Base-by-base conservation (phyloP, 2,797 vertebrate species). In the Taeniopygia guttata region DNA sequence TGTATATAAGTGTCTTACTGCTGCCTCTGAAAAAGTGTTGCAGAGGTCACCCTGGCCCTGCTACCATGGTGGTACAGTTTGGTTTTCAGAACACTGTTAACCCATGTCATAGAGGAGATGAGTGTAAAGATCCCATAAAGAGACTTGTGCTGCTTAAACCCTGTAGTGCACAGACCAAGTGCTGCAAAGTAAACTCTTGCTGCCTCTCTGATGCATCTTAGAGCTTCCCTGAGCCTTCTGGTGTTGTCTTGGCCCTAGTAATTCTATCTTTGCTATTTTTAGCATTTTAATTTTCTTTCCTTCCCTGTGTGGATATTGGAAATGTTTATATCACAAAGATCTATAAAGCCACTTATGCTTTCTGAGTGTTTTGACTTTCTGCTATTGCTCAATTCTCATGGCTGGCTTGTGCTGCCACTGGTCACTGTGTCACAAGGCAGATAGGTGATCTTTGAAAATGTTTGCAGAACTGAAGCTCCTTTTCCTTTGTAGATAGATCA, bases 21-120 rank as follows among this genome's bases (percentile, higher is more conserved):
- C 67, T 27, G 30, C 45, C 26, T 74, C 42, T 84, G 69, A 84
- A 82, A 40, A 21, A 58, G 19, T 56, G 13, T 42, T 85, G 73
- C 54, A 75, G 46, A 25, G 29, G 8, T 60, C 43, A 64, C n/a
- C 5, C 14, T 48, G 23, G 38, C 51, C 18, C 32, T 75, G 60
- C 10, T 26, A 8, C 32, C 1, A 0, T 26, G 29, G 13, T 42
- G 46, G 15, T 52, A 38, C 48, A 56, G 26, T 8, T 11, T 1
- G 1, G 58, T 51, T 91, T 87, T 48, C 27, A 42, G 78, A 77
- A 5, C 17, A 3, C 26, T 64, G 16, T 48, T 32, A 45, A 26
- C 27, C 17, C 10, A 1, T 46, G 30, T 49, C 18, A 5, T 13
- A 34, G 59, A 59, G 55, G 29, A 63, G n/a, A 5, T 21, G n/a